Evolutionary conservation across 92 coral and sea anemone genomes (phyloP).

Genomic region (Porites lobata): DNA sequence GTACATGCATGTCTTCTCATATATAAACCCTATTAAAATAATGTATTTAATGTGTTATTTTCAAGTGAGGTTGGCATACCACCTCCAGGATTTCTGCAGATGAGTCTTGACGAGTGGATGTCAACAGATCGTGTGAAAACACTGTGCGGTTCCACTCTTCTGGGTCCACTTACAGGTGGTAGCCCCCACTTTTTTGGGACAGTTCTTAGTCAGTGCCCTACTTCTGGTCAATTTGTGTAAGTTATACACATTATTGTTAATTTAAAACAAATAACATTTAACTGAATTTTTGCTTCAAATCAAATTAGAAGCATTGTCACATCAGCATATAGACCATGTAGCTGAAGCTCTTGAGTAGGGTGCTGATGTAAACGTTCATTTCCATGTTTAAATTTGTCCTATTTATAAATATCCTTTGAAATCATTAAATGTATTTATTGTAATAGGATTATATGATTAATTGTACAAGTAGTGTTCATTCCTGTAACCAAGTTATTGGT

Average conservation of each 20-base stretch:
- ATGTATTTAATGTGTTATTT: slow-evolving; percentile 36
- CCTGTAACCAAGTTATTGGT: slow-evolving; percentile 34
- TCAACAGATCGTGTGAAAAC: slow-evolving; percentile 37
- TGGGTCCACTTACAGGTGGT: slow-evolving; percentile 40
- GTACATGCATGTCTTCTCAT: background rate
- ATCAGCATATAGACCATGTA: slow-evolving; percentile 32
- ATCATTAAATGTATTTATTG: slow-evolving; percentile 29
- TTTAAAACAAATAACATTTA: slow-evolving; percentile 30
- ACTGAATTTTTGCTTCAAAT: too few relatives aligned
- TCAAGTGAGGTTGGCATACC: slow-evolving; percentile 40
- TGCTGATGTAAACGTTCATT: slow-evolving; percentile 43
- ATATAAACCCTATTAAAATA: slow-evolving; percentile 40
- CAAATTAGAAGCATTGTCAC: too few relatives aligned
- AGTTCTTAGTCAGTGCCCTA: slow-evolving; percentile 37
- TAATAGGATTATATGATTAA: slow-evolving; percentile 38
- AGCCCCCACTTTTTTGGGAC: slow-evolving; percentile 44
- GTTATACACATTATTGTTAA: slow-evolving; percentile 18
- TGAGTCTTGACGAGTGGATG: slow-evolving; percentile 46
- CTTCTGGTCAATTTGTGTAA: slow-evolving; percentile 43
- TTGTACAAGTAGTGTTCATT: slow-evolving; percentile 22
- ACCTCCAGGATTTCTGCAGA: slow-evolving; percentile 46
- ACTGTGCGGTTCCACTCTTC: slow-evolving; percentile 33
- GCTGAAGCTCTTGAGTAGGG: slow-evolving; percentile 44
- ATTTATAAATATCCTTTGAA: slow-evolving; percentile 40
- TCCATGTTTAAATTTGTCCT: slow-evolving; percentile 40